phyloP scores from a whole-genome alignment of 2,797 vertebrate genomes.

The Sparus aurata region DNA sequence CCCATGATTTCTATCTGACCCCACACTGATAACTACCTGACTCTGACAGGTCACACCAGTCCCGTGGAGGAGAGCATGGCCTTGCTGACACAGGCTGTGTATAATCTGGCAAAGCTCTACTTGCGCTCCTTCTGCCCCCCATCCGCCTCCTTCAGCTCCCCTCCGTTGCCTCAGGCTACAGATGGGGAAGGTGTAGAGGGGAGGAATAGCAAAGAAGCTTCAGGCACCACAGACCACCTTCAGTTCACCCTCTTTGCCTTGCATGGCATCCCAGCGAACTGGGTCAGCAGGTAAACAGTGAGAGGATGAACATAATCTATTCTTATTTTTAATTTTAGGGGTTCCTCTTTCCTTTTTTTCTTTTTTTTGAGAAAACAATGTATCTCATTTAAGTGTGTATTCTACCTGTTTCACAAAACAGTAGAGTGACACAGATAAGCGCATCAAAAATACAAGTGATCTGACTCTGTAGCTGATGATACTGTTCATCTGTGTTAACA shows the following conservation, averaged over 20 bases:
- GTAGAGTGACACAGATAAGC: background rate
- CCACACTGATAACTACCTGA: slow-evolving; percentile 1
- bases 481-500: no score
- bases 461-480: background rate
- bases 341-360: background rate
- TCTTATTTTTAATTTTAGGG: background rate
- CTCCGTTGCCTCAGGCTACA: slow-evolving; percentile 27
- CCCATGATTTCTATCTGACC: background rate
- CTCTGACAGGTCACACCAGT: slow-evolving; percentile 82
- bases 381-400: background rate
- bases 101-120: slow-evolving; percentile 91
- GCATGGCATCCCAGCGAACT: slow-evolving; percentile 91
- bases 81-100: slow-evolving; percentile 90
- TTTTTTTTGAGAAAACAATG: background rate
- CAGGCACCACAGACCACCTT: slow-evolving; percentile 92
- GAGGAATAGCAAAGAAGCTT: slow-evolving; percentile 88
- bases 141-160: slow-evolving; percentile 78
- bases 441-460: background rate
- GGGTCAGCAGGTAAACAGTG: slow-evolving; percentile 92
- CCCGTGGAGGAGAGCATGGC: slow-evolving; percentile 88
- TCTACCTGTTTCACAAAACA: background rate
- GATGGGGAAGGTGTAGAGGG: slow-evolving; percentile 58
- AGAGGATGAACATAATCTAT: background rate
- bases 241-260: slow-evolving; percentile 95
- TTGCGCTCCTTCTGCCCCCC: slow-evolving; percentile 85